Conservation (phyloP, 2,113 vertebrate genomes). For the Hemicordylus capensis region DNA sequence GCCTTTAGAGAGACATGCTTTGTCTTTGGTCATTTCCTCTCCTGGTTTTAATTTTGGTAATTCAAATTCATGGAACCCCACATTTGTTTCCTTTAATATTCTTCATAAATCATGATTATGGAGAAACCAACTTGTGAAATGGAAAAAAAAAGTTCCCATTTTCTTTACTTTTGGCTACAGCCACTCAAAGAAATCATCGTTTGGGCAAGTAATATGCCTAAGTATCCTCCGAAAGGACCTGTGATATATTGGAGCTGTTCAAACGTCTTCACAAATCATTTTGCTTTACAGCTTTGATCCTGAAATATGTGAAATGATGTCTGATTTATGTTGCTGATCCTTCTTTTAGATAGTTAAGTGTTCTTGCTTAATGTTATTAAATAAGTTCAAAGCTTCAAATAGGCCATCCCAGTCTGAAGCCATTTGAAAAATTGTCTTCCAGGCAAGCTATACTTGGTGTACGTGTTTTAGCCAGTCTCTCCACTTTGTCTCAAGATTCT, state of each 20-base stretch:
- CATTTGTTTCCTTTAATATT: constrained; percentile 68
- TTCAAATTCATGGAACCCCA: constrained; percentile 51
- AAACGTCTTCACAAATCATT: constrained; percentile 78
- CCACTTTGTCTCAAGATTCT: constrained; percentile 20
- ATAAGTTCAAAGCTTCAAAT: constrained; percentile 72
- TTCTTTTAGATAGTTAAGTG: constrained; percentile 77
- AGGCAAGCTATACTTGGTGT: constrained; percentile 47
- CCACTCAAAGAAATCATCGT: constrained; percentile 74
- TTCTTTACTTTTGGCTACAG: constrained; percentile 69
- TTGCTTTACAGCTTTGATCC: constrained; percentile 77
- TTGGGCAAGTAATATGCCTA: constrained; percentile 80
- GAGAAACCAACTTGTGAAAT: constrained; percentile 57
- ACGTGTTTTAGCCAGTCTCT: constrained; percentile 30
- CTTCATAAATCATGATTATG: constrained; percentile 68
- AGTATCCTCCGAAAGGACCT: constrained; percentile 75
- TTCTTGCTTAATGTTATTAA: constrained; percentile 83
- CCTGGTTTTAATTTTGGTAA: constrained; percentile 70
- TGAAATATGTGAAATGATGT: constrained; percentile 79
- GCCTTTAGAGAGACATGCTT: not conserved
- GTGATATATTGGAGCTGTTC: constrained; percentile 78
- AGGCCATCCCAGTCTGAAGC: constrained; percentile 57
- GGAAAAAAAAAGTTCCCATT: constrained; percentile 66
- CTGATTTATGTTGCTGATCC: constrained; percentile 80
- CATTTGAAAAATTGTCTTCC: constrained; percentile 67
- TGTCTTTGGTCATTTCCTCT: constrained; percentile 43